These are phyloP conservation scores for Sinohyriopsis cumingii DNA, from an alignment of 2,888 invertebrate species.

Conservation along the genomic window DNA sequence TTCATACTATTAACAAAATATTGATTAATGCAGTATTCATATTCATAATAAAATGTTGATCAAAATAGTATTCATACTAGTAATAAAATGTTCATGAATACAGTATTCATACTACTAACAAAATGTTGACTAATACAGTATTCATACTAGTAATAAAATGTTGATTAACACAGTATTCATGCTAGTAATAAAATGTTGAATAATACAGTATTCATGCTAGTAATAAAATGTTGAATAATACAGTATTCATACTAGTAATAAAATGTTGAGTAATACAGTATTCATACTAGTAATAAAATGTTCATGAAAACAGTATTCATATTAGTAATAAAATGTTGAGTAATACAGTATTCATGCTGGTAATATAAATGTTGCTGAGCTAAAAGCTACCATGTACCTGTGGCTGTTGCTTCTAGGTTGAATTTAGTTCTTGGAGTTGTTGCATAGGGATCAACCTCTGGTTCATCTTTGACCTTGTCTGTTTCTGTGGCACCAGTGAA, in stretches of 20 bases:
- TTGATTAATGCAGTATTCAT: neutral
- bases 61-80: too few species aligned
- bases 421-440: conserved; percentile 43
- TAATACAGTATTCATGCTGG: neutral
- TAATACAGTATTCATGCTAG: too few species aligned
- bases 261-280: neutral
- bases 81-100: too few species aligned
- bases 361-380: neutral
- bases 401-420: conserved; percentile 57
- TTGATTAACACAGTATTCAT: neutral
- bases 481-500: conserved; percentile 26
- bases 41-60: neutral
- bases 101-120: neutral
- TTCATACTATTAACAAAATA: neutral
- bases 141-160: too few species aligned
- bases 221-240: too few species aligned
- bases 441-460: conserved; percentile 40
- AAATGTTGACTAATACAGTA: neutral
- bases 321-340: neutral
- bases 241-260: too few species aligned
- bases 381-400: conserved; percentile 33
- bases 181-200: neutral
- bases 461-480: conserved; percentile 25
- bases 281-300: neutral
- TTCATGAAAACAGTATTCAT: neutral